Conservation (phyloP, 2,797 vertebrate species). For the Gallirallus australis region DNA sequence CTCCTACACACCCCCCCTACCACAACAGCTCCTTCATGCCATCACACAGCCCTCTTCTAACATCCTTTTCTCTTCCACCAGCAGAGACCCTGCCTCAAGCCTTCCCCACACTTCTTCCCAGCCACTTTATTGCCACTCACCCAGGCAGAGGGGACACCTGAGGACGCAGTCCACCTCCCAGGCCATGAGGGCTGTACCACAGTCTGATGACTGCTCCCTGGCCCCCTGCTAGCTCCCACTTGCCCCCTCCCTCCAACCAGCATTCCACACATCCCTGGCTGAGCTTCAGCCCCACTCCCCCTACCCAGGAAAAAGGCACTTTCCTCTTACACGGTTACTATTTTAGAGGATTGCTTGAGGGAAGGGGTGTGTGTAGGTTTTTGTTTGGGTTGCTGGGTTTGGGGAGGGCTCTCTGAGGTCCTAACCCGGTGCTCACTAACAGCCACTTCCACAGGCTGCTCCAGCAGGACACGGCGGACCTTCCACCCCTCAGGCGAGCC, state of each 20-base stretch:
- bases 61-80: neutral
- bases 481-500: neutral
- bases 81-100: neutral
- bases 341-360: neutral
- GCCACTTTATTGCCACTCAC: neutral
- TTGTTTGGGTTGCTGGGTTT: no score
- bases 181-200: no score
- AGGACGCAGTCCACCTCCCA: neutral
- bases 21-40: neutral
- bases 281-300: no score
- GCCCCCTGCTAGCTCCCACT: no score
- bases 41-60: neutral
- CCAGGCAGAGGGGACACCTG: neutral
- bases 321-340: neutral
- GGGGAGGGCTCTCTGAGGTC: neutral
- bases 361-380: neutral
- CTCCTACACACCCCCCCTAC: fast-evolving
- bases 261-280: neutral
- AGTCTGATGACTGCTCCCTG: neutral
- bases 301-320: fast-evolving
- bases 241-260: neutral
- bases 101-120: neutral
- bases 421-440: neutral
- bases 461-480: no score
- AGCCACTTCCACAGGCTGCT: neutral